Evolutionary conservation across 2,113 vertebrate species (phyloP).

Genomic region (Guaruba guarouba): DNA sequence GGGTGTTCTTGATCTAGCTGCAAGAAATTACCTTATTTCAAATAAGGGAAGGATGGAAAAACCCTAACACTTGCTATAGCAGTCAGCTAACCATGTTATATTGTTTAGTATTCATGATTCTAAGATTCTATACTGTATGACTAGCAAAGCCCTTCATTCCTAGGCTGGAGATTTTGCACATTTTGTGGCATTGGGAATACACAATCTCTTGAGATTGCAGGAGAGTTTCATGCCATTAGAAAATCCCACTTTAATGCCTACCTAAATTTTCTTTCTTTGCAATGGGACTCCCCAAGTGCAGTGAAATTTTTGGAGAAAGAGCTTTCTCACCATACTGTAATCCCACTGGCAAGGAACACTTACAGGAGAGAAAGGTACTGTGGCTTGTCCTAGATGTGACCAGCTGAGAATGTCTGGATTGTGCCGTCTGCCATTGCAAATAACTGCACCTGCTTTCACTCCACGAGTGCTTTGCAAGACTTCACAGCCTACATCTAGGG

Average conservation of each 20-base stretch:
- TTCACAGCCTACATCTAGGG: rapidly evolving
- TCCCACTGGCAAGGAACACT: background rate
- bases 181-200: background rate
- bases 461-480: background rate
- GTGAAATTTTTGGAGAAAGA: background rate
- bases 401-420: background rate
- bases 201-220: background rate
- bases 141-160: background rate
- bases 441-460: background rate
- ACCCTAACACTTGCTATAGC: background rate
- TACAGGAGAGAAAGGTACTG: background rate
- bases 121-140: background rate
- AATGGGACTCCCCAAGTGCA: too few species aligned
- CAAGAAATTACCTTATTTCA: background rate
- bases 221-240: background rate
- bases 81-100: background rate
- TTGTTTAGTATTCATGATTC: background rate
- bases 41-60: background rate
- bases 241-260: background rate
- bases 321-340: rapidly evolving
- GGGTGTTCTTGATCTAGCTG: background rate
- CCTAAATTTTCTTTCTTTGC: background rate
- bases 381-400: background rate
- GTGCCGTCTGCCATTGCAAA: background rate
- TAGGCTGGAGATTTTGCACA: background rate